Evolutionary conservation across 2,888 invertebrate genomes (phyloP), one percentile per base, ranked within the genome.

Genomic region (Epirrhoe tristata): DNA sequence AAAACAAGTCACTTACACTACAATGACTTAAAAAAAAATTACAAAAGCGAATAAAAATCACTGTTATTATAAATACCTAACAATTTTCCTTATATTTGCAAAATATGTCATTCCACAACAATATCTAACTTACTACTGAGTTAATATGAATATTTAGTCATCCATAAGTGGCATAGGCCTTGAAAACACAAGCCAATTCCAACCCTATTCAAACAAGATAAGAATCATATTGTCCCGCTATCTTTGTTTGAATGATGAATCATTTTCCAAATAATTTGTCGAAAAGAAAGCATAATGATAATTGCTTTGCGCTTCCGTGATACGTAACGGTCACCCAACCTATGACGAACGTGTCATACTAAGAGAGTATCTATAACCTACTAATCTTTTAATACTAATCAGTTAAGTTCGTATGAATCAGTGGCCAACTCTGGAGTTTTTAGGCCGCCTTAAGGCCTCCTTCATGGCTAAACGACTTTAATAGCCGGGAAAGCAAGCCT

Each of bases 121-220:
- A 51, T 34, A 46, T 46, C 57, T n/a, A 32, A 57, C n/a, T 8
- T 10, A 1, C 0, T 10, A 58, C 52, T 63, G 17, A 58, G 50
- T 32, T 43, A 6, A n/a, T n/a, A n/a, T n/a, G n/a, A 57, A 56
- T 51, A 14, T 46, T 46, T 17, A 3, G 32, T 17, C 16, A 34
- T 8, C 57, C 10, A 17, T n/a, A 56, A 53, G n/a, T n/a, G n/a
- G 48, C 66, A 52, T 61, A 46, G 56, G 16, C 34, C n/a, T n/a
- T n/a, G n/a, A 58, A 32, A 66, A 48, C 12, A 5, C 36, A 43
- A 34, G 17, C 34, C n/a, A 36, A 53, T 58, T 48, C 48, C 32
- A 66, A 62, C 66, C 43, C 55, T 66, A 62, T 62, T 51, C 0
- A 50, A 34, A 53, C 10, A 43, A 34, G 36, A 58, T 60, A 65